These are phyloP conservation scores for Serrognathus titanus DNA, from an alignment of 2,888 invertebrate genomes.

Conservation along the genomic window DNA sequence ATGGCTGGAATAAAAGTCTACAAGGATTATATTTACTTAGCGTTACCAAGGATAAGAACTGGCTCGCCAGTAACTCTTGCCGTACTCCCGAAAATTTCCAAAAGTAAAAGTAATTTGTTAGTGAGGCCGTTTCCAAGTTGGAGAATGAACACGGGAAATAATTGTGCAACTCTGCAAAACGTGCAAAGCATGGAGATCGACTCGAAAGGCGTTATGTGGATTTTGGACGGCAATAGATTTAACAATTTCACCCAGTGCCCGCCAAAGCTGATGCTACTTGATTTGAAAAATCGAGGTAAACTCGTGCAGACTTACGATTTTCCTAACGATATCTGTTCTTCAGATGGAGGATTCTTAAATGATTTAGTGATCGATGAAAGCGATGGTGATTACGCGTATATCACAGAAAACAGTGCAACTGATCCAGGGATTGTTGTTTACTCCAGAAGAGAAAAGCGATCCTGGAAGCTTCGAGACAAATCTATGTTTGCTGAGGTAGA, in stretches of 20 bases:
- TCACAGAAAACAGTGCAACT: conserved; percentile 60
- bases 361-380: conserved; percentile 63
- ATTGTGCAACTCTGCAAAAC: conserved; percentile 65
- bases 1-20: conserved; percentile 67
- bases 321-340: conserved; percentile 49
- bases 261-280: conserved; percentile 15
- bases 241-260: conserved; percentile 18
- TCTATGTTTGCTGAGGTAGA: conserved; percentile 62
- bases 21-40: conserved; percentile 63
- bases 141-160: conserved; percentile 57
- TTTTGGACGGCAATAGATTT: conserved; percentile 64
- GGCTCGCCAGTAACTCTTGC: conserved; percentile 70
- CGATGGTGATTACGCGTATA: conserved; percentile 62
- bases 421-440: conserved; percentile 69
- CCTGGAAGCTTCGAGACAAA: conserved; percentile 65
- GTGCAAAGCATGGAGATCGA: conserved; percentile 75
- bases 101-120: conserved; percentile 51
- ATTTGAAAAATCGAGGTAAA: conserved; percentile 16
- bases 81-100: conserved; percentile 36
- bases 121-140: conserved; percentile 68
- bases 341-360: conserved; percentile 58
- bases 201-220: conserved; percentile 66
- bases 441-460: conserved; percentile 52
- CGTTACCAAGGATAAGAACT: conserved; percentile 62
- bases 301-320: conserved; percentile 15